Evolutionary conservation across 2,113 vertebrate genomes (phyloP).

Genomic region (Heterotilapia buettikoferi): DNA sequence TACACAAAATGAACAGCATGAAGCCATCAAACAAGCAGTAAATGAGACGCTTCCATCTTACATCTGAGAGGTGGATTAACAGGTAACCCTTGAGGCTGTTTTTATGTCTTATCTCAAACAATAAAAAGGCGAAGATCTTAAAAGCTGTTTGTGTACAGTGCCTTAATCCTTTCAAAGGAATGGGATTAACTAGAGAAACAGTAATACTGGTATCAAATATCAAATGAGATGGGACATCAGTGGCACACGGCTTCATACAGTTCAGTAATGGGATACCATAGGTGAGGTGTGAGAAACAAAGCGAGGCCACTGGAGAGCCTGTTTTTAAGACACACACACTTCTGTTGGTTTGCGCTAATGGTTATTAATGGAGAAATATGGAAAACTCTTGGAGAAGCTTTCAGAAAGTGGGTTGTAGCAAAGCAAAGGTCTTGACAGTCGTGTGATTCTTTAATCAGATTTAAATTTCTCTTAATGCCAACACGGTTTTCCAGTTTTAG

Average conservation of each 20-base stretch:
- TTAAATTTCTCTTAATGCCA: background rate
- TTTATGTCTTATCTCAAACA: constrained; percentile 26
- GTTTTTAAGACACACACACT: background rate
- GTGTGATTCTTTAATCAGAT: background rate
- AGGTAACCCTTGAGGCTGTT: constrained; percentile 17
- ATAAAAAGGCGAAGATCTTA: constrained; percentile 22
- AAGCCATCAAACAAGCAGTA: constrained; percentile 5
- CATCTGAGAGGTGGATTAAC: constrained; percentile 16
- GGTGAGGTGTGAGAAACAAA: background rate
- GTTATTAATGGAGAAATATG: background rate
- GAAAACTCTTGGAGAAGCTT: background rate
- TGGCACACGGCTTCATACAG: background rate
- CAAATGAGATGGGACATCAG: background rate
- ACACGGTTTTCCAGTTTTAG: background rate
- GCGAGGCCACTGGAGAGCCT: background rate
- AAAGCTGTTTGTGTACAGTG: constrained; percentile 10
- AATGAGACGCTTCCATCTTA: background rate
- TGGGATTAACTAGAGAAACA: constrained; percentile 1
- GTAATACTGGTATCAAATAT: background rate
- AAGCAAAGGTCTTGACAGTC: background rate
- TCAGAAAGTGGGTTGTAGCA: background rate
- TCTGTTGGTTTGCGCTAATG: background rate
- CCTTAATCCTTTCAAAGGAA: constrained; percentile 16
- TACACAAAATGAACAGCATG: background rate
- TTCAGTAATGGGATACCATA: background rate